Conservation (phyloP, 2,888 invertebrate species). For the Pandemis heparana region DNA sequence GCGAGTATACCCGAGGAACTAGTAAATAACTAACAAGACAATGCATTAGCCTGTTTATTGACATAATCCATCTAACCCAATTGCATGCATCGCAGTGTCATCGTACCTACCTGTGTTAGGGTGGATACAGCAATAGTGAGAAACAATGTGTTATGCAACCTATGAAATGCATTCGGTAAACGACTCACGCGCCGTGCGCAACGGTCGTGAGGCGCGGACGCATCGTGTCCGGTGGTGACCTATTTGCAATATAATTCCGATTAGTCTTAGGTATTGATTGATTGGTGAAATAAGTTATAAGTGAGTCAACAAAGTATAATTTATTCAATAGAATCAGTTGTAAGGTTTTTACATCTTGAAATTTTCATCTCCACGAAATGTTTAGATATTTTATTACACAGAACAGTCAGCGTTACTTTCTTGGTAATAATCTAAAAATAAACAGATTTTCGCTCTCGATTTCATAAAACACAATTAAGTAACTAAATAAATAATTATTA, state of each 20-base stretch:
- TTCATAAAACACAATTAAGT: background rate
- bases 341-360: background rate
- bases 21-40: constrained; percentile 25
- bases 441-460: background rate
- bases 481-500: background rate
- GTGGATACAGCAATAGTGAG: constrained; percentile 55
- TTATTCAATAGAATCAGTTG: background rate
- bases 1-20: background rate
- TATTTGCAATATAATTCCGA: constrained; percentile 72
- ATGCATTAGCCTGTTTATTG: constrained; percentile 48
- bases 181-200: constrained; percentile 73
- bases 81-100: constrained; percentile 61
- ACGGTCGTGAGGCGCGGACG: constrained; percentile 69
- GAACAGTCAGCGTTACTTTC: background rate
- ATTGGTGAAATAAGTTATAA: background rate
- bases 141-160: constrained; percentile 75
- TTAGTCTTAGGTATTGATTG: constrained; percentile 27
- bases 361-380: background rate
- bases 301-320: background rate
- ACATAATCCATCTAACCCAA: constrained; percentile 52
- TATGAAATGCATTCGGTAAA: constrained; percentile 63
- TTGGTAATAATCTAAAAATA: constrained; percentile 5
- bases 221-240: constrained; percentile 72
- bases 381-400: background rate
- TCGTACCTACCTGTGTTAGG: constrained; percentile 51